A percentile compares a stretch with the other conserved stretches of the same genome.
These are phyloP conservation scores for Lophius americanus DNA, from an alignment of 2,797 vertebrate species.

Conservation along the genomic window DNA sequence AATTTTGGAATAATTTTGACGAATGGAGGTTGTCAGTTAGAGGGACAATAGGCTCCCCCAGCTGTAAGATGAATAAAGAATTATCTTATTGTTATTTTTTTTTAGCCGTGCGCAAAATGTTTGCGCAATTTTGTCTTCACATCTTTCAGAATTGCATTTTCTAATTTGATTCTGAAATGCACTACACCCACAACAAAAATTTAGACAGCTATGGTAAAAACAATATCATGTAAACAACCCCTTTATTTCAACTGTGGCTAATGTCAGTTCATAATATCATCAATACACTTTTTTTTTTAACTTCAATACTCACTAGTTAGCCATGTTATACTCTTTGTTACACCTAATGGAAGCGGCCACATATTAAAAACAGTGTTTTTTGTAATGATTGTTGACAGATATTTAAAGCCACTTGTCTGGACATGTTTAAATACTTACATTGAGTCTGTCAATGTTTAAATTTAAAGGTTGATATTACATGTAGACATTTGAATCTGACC, in stretches of 20 bases:
- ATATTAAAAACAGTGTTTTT: neutral
- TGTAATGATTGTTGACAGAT: neutral
- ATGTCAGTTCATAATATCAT: conserved; percentile 1
- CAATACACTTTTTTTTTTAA: neutral
- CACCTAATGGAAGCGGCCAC: neutral
- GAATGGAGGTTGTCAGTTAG: too few species aligned
- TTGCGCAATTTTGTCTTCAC: too few species aligned
- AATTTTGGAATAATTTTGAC: too few species aligned
- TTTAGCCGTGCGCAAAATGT: too few species aligned
- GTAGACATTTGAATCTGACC: conserved; percentile 10
- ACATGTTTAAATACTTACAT: neutral
- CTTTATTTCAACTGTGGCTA: neutral
- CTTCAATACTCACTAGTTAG: neutral
- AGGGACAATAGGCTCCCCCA: too few species aligned
- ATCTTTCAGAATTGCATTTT: too few species aligned
- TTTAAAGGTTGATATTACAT: conserved; percentile 11
- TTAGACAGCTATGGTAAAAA: too few species aligned
- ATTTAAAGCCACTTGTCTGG: neutral
- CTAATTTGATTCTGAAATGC: too few species aligned
- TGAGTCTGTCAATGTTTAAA: conserved; percentile 15
- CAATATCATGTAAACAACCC: too few species aligned
- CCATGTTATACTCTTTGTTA: neutral
- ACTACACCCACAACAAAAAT: too few species aligned
- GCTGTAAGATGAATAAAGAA: too few species aligned
- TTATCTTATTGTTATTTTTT: too few species aligned